Evolutionary conservation across 2,113 vertebrate species (phyloP).

Genomic region (Actenoides lindsayi): DNA sequence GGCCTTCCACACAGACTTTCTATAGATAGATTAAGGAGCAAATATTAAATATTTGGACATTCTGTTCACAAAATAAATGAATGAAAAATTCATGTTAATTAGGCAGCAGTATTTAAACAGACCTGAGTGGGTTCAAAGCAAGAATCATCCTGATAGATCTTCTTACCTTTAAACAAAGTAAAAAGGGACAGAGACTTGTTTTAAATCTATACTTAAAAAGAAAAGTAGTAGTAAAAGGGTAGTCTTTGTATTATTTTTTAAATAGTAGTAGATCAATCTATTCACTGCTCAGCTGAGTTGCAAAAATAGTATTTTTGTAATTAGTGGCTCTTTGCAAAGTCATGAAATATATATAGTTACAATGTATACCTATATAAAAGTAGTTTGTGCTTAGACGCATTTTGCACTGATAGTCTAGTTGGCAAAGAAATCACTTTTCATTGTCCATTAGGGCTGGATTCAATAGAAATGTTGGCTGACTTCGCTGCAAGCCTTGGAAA

Average conservation of each 20-base stretch:
- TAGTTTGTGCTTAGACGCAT: not conserved
- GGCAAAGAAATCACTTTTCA: conserved; percentile 25
- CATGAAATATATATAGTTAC: not conserved
- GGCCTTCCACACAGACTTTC: not conserved
- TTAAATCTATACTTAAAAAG: not conserved
- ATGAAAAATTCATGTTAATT: not conserved
- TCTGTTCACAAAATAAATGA: not conserved
- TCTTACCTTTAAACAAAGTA: not conserved
- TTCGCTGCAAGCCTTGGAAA: conserved; percentile 53
- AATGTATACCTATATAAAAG: not conserved
- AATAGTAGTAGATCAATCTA: not conserved
- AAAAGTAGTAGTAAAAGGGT: not conserved
- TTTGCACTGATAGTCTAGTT: conserved; percentile 17
- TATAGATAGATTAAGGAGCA: not conserved
- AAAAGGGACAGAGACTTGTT: not conserved
- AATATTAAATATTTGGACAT: not conserved
- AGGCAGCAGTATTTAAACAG: not conserved
- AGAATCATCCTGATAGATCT: not conserved
- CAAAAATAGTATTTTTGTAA: not conserved
- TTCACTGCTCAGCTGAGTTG: not conserved
- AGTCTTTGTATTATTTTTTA: not conserved
- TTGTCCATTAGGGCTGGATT: conserved; percentile 54
- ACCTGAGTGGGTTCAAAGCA: not conserved
- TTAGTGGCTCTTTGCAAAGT: not conserved
- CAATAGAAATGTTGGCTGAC: conserved; percentile 55